Evolutionary conservation across 2,113 vertebrate species (phyloP).

Genomic region (Alectura lathami): DNA sequence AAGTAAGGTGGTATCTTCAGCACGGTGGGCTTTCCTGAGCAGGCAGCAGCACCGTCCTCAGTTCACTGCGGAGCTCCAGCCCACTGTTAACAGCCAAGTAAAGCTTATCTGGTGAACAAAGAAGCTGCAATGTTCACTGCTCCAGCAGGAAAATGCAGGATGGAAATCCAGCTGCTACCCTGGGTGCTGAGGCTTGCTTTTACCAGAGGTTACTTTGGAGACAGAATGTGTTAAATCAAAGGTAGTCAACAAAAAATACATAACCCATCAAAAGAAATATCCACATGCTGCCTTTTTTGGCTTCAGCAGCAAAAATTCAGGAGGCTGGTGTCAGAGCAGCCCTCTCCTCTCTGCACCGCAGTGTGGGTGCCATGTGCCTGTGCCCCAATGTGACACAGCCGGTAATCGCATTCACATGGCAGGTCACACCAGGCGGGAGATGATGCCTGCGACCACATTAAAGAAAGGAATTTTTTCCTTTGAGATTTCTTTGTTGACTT

Average conservation of each 20-base stretch:
- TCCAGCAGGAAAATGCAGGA: not conserved
- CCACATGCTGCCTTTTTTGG: not conserved
- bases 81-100: not conserved
- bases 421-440: constrained; percentile 43
- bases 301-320: not conserved
- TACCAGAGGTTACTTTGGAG: not conserved
- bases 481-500: constrained; percentile 68
- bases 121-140: not conserved
- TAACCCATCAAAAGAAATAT: not conserved
- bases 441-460: constrained; percentile 59
- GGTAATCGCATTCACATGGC: constrained; percentile 41
- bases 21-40: not conserved
- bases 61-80: not conserved
- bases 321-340: not conserved
- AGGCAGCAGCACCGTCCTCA: not conserved
- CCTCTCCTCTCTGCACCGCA: not conserved
- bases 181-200: not conserved
- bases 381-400: not conserved
- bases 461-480: constrained; percentile 54
- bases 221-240: not conserved
- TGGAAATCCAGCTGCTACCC: not conserved
- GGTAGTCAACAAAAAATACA: not conserved
- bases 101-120: not conserved
- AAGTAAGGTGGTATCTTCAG: not conserved
- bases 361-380: not conserved